A percentile compares a stretch with the other conserved stretches of the same genome.
Evolutionary conservation across 2,797 vertebrate species (phyloP).

Genomic region (Pangasius larnaudii): DNA sequence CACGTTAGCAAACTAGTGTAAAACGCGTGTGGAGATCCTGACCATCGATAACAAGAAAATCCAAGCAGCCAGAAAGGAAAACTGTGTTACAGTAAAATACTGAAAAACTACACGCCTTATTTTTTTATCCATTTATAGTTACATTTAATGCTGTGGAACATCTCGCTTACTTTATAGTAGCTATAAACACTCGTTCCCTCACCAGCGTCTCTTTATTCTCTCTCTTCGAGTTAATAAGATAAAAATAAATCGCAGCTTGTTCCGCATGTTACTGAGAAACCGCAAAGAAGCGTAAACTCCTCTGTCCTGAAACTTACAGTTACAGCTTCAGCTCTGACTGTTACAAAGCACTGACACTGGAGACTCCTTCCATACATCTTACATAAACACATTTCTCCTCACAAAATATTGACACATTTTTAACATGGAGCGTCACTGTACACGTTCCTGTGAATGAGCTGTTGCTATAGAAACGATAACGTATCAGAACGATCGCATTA

Average conservation of each 20-base stretch:
- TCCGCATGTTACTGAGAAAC: not conserved
- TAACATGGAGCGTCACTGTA: too few relatives aligned
- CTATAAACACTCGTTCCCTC: not conserved
- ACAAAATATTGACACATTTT: too few relatives aligned
- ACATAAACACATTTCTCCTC: too few relatives aligned
- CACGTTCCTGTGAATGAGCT: too few relatives aligned
- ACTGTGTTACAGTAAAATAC: not conserved
- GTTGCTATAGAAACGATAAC: not conserved
- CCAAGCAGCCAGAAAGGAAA: not conserved
- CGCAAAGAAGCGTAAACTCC: too few relatives aligned
- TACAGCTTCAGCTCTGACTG: too few relatives aligned
- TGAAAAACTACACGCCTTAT: not conserved
- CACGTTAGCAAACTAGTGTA: not conserved
- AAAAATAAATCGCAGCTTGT: not conserved
- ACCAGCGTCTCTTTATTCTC: not conserved
- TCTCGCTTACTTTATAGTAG: not conserved
- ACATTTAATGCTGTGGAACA: not conserved
- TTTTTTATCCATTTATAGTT: not conserved
- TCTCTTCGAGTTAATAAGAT: not conserved
- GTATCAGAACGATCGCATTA: not conserved
- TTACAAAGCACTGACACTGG: too few relatives aligned
- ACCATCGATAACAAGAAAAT: not conserved
- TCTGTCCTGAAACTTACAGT: too few relatives aligned
- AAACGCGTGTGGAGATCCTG: too few relatives aligned
- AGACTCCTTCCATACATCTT: too few relatives aligned